Conservation (phyloP, 2,888 invertebrate species). For the Polyploca ridens region DNA sequence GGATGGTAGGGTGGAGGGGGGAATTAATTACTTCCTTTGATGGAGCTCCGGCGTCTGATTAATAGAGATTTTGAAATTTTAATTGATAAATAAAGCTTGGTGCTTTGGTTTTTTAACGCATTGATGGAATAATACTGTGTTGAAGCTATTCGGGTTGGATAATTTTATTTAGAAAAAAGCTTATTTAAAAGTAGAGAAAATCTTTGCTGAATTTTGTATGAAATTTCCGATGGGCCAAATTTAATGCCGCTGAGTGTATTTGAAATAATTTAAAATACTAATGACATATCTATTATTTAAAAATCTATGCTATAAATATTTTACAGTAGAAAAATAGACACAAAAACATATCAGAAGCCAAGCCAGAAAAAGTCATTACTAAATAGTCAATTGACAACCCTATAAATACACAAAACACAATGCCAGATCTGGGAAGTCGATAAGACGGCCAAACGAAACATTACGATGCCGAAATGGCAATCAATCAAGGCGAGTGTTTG, state of each 20-base stretch:
- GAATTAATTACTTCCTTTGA: constrained; percentile 21
- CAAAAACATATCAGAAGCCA: not conserved
- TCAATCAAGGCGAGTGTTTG: constrained; percentile 19
- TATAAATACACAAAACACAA: not conserved
- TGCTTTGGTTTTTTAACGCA: not conserved
- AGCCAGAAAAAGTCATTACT: not conserved
- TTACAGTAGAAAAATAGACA: too few relatives aligned
- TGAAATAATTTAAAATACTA: too few relatives aligned
- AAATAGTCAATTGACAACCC: not conserved
- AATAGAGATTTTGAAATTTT: constrained; percentile 8
- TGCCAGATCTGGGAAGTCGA: not conserved
- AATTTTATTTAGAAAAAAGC: too few relatives aligned
- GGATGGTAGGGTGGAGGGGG: not conserved
- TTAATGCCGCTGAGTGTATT: too few relatives aligned
- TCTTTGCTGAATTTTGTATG: too few relatives aligned
- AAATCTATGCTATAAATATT: too few relatives aligned
- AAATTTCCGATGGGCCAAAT: too few relatives aligned
- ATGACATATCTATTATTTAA: too few relatives aligned
- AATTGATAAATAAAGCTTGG: constrained; percentile 10
- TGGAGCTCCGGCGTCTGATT: constrained; percentile 15
- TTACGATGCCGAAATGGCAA: constrained; percentile 11
- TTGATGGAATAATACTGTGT: not conserved
- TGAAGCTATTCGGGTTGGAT: too few relatives aligned
- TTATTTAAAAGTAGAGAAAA: too few relatives aligned
- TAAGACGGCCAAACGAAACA: constrained; percentile 9